These are phyloP conservation scores for Tridacna gigas DNA, from an alignment of 2,888 invertebrate species.

Conservation along the genomic window DNA sequence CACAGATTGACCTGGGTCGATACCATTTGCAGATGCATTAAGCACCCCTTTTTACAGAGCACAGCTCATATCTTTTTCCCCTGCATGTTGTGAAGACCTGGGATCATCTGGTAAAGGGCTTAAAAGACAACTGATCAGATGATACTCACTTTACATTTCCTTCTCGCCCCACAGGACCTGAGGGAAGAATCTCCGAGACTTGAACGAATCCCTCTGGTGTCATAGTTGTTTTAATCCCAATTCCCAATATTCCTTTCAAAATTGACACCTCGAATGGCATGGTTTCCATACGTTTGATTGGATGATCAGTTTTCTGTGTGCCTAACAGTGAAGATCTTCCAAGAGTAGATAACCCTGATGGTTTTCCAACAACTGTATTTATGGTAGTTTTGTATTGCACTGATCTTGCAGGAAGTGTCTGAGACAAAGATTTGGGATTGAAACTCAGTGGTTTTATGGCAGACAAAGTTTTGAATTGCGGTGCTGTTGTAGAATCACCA, in stretches of 20 bases:
- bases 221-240: constrained; percentile 80
- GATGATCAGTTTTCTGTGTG: constrained; percentile 65
- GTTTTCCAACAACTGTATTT: constrained; percentile 59
- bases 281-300: constrained; percentile 72
- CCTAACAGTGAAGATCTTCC: constrained; percentile 40
- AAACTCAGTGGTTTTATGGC: constrained; percentile 73
- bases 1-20: too few relatives aligned
- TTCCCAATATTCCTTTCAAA: constrained; percentile 81
- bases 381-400: constrained; percentile 68
- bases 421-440: constrained; percentile 62
- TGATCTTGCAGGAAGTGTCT: constrained; percentile 52
- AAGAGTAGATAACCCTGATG: constrained; percentile 56
- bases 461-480: constrained; percentile 66
- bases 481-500: not conserved
- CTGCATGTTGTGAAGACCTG: too few relatives aligned
- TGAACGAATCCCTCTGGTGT: constrained; percentile 72
- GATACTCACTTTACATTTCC: constrained; percentile 79
- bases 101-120: too few relatives aligned
- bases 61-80: too few relatives aligned
- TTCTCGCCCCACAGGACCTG: constrained; percentile 79
- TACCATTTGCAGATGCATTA: too few relatives aligned
- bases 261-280: constrained; percentile 81
- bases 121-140: not conserved
- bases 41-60: too few relatives aligned
- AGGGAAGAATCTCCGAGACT: constrained; percentile 78